Conservation (phyloP, 2,888 invertebrate species). For the Pyralis farinalis region DNA sequence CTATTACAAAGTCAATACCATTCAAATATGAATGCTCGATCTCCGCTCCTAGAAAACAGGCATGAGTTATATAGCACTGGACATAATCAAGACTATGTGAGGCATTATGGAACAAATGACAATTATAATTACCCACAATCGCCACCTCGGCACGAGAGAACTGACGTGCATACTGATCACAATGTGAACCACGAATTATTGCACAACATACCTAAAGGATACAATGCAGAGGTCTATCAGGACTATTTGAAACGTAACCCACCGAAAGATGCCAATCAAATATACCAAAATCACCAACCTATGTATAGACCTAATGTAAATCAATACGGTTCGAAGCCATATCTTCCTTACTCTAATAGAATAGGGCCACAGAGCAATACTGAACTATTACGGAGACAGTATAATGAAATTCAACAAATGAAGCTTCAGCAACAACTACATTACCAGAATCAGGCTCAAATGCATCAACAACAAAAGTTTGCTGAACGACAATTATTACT, state of each 20-base stretch:
- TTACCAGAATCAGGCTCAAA: constrained; percentile 83
- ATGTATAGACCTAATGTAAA: constrained; percentile 69
- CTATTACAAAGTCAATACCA: constrained; percentile 73
- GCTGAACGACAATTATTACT: constrained; percentile 82
- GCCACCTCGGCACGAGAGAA: constrained; percentile 65
- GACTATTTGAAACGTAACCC: constrained; percentile 79
- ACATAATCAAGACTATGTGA: constrained; percentile 74
- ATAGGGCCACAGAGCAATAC: constrained; percentile 81
- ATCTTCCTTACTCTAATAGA: constrained; percentile 73
- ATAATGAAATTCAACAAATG: constrained; percentile 84
- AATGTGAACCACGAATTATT: constrained; percentile 70
- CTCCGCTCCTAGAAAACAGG: constrained; percentile 77
- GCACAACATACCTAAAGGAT: constrained; percentile 73
- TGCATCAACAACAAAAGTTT: constrained; percentile 84
- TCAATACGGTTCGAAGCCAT: constrained; percentile 71
- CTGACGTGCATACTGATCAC: constrained; percentile 64
- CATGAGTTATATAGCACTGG: constrained; percentile 80
- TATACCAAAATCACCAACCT: constrained; percentile 79
- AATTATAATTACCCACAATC: constrained; percentile 78
- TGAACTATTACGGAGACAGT: constrained; percentile 80
- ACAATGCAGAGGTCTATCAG: constrained; percentile 81
- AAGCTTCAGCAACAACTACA: constrained; percentile 83
- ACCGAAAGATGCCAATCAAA: constrained; percentile 79
- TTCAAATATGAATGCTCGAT: constrained; percentile 70
- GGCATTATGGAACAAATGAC: constrained; percentile 80